Evolutionary conservation across 2,113 vertebrate species (phyloP), one percentile per base, ranked within the genome.

Genomic region (Urocynchramus pylzowi): DNA sequence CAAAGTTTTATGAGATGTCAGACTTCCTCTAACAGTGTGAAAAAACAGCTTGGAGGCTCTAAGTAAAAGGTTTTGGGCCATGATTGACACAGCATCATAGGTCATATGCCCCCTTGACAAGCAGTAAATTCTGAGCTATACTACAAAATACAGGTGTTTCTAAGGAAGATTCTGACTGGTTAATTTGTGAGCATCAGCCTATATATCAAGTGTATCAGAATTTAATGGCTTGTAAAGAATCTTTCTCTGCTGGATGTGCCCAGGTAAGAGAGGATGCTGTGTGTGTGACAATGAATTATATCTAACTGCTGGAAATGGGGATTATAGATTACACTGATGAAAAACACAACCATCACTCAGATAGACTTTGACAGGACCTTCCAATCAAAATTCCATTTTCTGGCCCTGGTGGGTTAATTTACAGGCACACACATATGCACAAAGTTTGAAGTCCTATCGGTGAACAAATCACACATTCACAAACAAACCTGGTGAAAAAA

Each of bases 1-100:
- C 74, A 95, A 94, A 96, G 85, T 96, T 97, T 98, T 97, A 96
- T 76, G 95, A 92, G 76, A 91, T 95, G 97, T 97, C 96, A 97
- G 59, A 92, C 91, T 90, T 95, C 83, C 90, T 92, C 13, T 11
- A 84, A 84, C 31, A 83, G 77, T 87, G 95, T 96, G 93, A 98
- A 92, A 96, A 97, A 97, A 92, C 54, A 89, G 89, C 96, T 84
- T 0, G 12, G 53, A 78, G 85, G 82, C 77, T 90, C 65, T 44
- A 94, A 96, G 87, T 83, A 91, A 96, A 92, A 95, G 79, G 49
- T 94, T 97, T 97, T 73, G 75, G 87, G 78, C 69, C 11, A 10
- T 90, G 97, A 98, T 91, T 97, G 98, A 97, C 97, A 90, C 27
- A 53, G 41, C 67, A 15, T 27, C 15, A 85, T 24, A 57, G 93